Base-by-base conservation (phyloP, 2,888 invertebrate genomes). In the Parnassius smintheus region DNA sequence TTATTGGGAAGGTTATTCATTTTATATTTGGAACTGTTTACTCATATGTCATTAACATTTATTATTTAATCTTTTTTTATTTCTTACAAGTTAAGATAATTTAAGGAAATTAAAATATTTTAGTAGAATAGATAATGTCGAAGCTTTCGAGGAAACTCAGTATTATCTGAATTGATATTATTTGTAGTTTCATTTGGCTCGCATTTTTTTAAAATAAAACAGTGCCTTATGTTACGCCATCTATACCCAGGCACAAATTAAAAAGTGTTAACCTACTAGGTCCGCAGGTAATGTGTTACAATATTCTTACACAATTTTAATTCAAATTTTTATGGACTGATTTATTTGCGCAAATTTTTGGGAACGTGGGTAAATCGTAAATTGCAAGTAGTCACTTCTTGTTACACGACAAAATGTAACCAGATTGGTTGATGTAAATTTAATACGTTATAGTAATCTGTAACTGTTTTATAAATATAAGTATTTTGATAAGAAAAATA, bases 351-450 rank as follows among this genome's bases (percentile, higher is more conserved):
- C 25, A 50, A 51, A 50, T 56, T 35, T 52, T 46, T 18, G 41
- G 48, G 42, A 56, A 58, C 62, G 50, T 42, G 22, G 63, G 66
- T 52, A 49, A 44, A 51, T 45, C 35, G 35, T 7, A 4, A 35
- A 35, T 53, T 41, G 41, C 50, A 55, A 60, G 66, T 68, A 59
- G 63, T 81, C 76, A 83, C 82, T 66, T 81, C 82, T 80, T 77
- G 69, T 75, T 87, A 83, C 81, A 75, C 66, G 13, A 62, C 42
- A 35, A 35, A 52, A 67, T 81, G 85, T 85, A 86, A 78, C 79
- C 68, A 74, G 80, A 81, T 76, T 76, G 81, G 75, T 77, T 79
- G 80, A 77, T 75, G 55, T 64, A 18, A 63, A 49, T 3, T 63
- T 65, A 50, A 25, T 35, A 7, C 4, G 35, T 35, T 25, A 35